phyloP scores from a whole-genome alignment of 2,113 vertebrate genomes.

The Centropus bengalensis region DNA sequence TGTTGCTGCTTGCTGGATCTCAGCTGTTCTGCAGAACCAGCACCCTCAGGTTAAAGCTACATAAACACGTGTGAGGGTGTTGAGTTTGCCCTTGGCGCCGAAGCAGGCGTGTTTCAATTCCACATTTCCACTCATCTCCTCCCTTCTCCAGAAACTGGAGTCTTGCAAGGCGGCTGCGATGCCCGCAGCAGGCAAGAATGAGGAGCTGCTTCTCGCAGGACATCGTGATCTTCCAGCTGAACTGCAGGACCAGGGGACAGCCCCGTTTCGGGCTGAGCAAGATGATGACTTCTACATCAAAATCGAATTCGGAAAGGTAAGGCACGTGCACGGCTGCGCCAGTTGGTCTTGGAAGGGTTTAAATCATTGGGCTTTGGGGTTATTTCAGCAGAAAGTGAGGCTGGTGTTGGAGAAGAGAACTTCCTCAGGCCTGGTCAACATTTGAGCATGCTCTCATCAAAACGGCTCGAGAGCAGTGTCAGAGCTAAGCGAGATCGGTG shows the following conservation, averaged over 20 bases:
- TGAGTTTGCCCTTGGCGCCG: not conserved
- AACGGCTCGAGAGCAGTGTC: fast-evolving
- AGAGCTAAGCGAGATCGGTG: not conserved
- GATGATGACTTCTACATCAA: not conserved
- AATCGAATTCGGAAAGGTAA: conserved; percentile 24
- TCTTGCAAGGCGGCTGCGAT: not conserved
- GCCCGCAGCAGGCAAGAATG: not conserved
- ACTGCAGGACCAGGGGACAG: conserved; percentile 50
- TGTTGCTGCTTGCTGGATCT: not conserved
- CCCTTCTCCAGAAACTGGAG: conserved; percentile 41
- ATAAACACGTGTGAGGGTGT: fast-evolving
- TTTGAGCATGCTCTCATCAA: not conserved
- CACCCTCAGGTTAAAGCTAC: not conserved
- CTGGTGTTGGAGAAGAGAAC: not conserved
- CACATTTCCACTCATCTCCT: not conserved
- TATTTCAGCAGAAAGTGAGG: not conserved
- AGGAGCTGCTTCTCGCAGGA: conserved; percentile 58
- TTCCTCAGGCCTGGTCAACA: not conserved
- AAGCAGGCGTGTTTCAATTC: not conserved
- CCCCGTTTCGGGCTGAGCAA: not conserved
- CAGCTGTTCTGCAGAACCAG: not conserved
- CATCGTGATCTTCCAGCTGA: conserved; percentile 74
- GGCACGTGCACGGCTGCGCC: fast-evolving
- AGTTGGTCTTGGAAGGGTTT: not conserved
- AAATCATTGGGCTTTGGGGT: fast-evolving